phyloP scores from a whole-genome alignment of 37 sponge, comb jelly and placozoan genomes.

The Geodia barretti region DNA sequence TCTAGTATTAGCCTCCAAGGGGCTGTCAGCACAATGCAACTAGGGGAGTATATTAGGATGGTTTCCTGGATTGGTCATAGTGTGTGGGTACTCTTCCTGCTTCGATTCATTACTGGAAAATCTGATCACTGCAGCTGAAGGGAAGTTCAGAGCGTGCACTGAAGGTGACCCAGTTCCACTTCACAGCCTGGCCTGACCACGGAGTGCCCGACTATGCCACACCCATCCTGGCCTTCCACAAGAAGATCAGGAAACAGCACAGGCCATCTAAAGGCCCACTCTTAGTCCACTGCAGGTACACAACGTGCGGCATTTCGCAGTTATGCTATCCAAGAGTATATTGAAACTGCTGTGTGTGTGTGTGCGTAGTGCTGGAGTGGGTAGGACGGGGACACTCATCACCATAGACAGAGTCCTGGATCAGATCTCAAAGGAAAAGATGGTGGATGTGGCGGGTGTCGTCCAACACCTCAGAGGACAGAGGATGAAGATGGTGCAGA shows the following conservation, averaged over 20 bases:
- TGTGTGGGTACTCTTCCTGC: no score
- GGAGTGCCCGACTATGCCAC: conserved; percentile 75
- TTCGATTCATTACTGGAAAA: no score
- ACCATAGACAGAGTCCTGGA: conserved; percentile 65
- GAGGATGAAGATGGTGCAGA: conserved; percentile 69
- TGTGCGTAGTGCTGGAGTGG: conserved; percentile 78
- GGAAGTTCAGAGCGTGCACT: not conserved
- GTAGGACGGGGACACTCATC: conserved; percentile 80
- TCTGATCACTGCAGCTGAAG: not conserved
- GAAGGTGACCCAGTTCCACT: conserved; percentile 63
- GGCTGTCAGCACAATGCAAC: no score
- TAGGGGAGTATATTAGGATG: no score
- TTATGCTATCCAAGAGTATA: no score
- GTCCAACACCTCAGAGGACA: conserved; percentile 50
- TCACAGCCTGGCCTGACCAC: conserved; percentile 78
- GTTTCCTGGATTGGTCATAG: no score
- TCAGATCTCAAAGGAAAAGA: conserved; percentile 43
- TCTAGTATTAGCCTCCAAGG: not conserved
- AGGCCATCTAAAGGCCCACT: conserved; percentile 25
- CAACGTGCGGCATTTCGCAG: not conserved
- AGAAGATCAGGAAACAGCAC: conserved; percentile 17
- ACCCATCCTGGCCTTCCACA: conserved; percentile 47
- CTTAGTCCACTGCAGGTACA: conserved; percentile 67
- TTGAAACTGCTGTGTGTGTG: not conserved
- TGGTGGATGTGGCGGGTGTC: conserved; percentile 46